Evolutionary conservation across 2,113 vertebrate genomes (phyloP), one percentile per base, ranked within the genome.

Genomic region (Mungos mungo): DNA sequence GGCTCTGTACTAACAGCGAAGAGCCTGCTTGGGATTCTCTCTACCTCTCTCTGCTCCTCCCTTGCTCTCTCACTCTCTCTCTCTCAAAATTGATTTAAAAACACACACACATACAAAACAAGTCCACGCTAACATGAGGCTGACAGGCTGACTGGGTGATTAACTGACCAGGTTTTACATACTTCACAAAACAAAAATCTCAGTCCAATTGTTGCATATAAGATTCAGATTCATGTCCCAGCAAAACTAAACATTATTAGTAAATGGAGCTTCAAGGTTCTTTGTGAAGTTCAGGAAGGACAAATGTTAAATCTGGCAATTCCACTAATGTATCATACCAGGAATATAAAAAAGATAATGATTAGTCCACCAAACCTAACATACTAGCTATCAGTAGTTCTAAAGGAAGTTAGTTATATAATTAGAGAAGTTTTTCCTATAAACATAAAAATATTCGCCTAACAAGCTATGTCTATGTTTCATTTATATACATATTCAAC

Each of bases 381-480:
- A 80, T 33, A 52, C 5, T 69, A 18, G 41, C 41, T 88, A 60
- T 76, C 57, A 81, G 33, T 41, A 63, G 13, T 50, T 82, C 66
- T 66, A 88, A 57, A 54, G 83, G 5, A 38, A 81, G n/a, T 82
- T 82, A 54, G 38, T 81, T 57, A 41, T 35, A 88, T 3, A 89
- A 33, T 54, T 81, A 60, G 12, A 81, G 57, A 14, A 69, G 69
- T 9, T 89, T 85, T 45, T 41, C 65, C 25, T 89, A 92, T 38
- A 68, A 57, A 96, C 50, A 66, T 68, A 96, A 92, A 92, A 74
- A 81, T 33, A 90, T 68, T 68, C 9, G 27, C 27, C 92, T 80
- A 79, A 54, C 2, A 85, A 85, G 29, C 38, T 74, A 92, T 54
- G 69, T 38, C 3, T 47, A 35, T 81, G 66, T 80, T 89, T 92